A percentile compares a stretch with the other conserved stretches of the same genome.
phyloP scores from a whole-genome alignment of 2,797 vertebrate genomes.

The Australoheros facetus region DNA sequence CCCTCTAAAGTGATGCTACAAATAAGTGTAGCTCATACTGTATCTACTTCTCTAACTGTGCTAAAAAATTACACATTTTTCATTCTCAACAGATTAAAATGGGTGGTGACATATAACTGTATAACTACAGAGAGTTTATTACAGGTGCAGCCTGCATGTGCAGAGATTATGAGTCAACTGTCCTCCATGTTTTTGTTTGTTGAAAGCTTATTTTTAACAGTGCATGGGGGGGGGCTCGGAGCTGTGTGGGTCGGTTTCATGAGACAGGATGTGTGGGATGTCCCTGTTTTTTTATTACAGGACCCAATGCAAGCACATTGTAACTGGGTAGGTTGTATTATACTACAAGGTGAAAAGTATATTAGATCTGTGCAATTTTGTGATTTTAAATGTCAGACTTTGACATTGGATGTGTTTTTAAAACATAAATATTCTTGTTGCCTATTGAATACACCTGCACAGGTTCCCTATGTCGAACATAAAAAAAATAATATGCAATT shows the following conservation, averaged over 20 bases:
- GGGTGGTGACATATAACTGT: background rate
- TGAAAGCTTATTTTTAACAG: background rate
- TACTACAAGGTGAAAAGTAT: background rate
- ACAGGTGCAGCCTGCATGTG: background rate
- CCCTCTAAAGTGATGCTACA: background rate
- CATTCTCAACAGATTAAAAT: background rate
- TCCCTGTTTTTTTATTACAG: background rate
- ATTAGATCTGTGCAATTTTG: background rate
- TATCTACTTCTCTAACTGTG: background rate
- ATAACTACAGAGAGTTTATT: background rate
- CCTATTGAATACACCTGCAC: no score
- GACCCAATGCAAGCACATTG: background rate
- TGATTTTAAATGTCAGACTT: background rate
- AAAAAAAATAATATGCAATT: no score
- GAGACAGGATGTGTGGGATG: slow-evolving; percentile 30
- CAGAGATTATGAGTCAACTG: background rate
- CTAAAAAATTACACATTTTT: background rate
- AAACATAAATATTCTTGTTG: background rate
- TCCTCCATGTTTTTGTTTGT: background rate
- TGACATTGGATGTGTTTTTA: background rate
- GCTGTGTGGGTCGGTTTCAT: slow-evolving; percentile 23
- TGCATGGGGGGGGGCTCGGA: background rate
- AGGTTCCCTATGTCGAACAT: no score
- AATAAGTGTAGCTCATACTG: background rate
- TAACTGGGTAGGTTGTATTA: background rate